A percentile compares a stretch with the other conserved stretches of the same genome.
Conservation (phyloP, 2,113 vertebrate species). For the Pluvianellus socialis region DNA sequence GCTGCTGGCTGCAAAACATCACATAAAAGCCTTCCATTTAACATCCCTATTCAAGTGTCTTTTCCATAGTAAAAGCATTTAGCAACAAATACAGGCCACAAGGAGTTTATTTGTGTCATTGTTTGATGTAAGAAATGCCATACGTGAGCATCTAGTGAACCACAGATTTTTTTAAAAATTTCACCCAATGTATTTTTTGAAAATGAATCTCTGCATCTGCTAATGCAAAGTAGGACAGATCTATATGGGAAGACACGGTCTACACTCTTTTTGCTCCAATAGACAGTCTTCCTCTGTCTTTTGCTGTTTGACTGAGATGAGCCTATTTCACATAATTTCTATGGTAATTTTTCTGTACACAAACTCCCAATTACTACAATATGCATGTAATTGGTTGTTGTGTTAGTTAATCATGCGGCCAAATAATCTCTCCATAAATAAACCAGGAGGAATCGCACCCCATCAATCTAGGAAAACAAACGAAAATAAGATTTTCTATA, state of each 20-base stretch:
- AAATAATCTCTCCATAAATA: constrained; percentile 37
- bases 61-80: not conserved
- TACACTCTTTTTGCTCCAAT: not conserved
- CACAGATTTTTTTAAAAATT: not conserved
- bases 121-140: not conserved
- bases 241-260: not conserved
- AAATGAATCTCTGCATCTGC: not conserved
- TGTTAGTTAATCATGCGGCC: not conserved
- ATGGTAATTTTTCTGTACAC: not conserved
- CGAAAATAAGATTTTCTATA: not conserved
- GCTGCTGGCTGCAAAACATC: not conserved
- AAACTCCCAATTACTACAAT: constrained; percentile 16
- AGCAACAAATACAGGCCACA: not conserved
- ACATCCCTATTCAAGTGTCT: not conserved
- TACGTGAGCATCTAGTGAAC: not conserved
- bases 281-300: not conserved
- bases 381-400: not conserved
- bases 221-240: not conserved
- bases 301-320: not conserved
- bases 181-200: not conserved
- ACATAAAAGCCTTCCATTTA: not conserved
- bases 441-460: not conserved
- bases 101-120: not conserved
- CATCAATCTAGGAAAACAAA: constrained; percentile 27
- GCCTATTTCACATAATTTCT: not conserved